Evolutionary conservation across 2,888 invertebrate species (phyloP).

Genomic region (Kuschelorhynchus macadamiae): DNA sequence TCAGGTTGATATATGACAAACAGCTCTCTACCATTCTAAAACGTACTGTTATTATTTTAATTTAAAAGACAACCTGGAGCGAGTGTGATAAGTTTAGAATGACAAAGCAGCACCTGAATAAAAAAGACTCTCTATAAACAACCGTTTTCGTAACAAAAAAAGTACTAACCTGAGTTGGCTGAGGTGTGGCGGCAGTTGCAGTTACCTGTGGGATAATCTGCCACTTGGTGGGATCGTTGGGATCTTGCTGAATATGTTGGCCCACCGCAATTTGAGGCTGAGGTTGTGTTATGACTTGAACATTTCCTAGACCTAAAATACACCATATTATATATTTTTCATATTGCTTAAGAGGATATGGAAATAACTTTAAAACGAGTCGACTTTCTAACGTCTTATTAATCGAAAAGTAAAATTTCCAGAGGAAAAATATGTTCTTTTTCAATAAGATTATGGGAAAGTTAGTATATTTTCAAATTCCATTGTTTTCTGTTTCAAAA

Average conservation of each 20-base stretch:
- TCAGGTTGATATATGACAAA: too few species aligned
- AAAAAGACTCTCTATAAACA: neutral
- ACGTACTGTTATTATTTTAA: too few species aligned
- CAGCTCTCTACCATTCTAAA: too few species aligned
- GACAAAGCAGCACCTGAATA: too few species aligned
- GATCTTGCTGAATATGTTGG: constrained; percentile 86
- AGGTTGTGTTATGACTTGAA: constrained; percentile 81
- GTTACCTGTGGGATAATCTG: constrained; percentile 76
- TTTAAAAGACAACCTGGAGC: too few species aligned
- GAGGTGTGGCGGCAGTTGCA: constrained; percentile 57
- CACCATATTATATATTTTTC: constrained; percentile 2
- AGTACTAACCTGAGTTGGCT: constrained; percentile 49
- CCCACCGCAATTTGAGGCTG: constrained; percentile 69
- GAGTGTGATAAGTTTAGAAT: too few species aligned
- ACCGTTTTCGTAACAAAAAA: too few species aligned
- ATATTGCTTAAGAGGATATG: neutral
- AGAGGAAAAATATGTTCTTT: too few species aligned
- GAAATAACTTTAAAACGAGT: neutral
- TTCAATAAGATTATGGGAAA: too few species aligned
- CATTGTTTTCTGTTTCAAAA: too few species aligned
- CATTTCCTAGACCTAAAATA: constrained; percentile 78
- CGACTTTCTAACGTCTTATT: neutral
- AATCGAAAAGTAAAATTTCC: too few species aligned
- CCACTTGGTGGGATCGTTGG: constrained; percentile 88
- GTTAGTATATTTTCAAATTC: too few species aligned